Evolutionary conservation across 2,888 invertebrate genomes (phyloP).

Genomic region (Xylota segnis): DNA sequence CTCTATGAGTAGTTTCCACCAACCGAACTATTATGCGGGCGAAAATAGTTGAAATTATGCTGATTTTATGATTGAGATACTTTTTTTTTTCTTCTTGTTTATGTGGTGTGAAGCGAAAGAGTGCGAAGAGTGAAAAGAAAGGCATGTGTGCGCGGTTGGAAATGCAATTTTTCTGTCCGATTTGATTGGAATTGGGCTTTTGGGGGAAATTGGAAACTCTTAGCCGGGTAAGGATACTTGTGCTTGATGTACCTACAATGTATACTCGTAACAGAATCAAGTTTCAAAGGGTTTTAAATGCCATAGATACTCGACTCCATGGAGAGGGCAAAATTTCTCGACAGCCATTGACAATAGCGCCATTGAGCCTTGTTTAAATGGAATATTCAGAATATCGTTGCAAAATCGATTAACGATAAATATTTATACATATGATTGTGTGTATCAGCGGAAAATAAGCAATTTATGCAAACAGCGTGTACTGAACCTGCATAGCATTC

Average conservation of each 20-base stretch:
- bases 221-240: no score
- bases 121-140: background rate
- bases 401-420: constrained; percentile 8
- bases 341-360: background rate
- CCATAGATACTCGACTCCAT: no score
- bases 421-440: no score
- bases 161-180: background rate
- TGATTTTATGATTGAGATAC: constrained; percentile 64
- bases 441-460: constrained; percentile 2
- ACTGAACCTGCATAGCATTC: constrained; percentile 39
- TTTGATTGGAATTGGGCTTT: background rate
- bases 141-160: background rate
- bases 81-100: constrained; percentile 18
- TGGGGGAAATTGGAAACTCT: no score
- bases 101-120: background rate
- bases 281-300: no score
- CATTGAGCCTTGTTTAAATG: constrained; percentile 2
- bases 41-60: constrained; percentile 67
- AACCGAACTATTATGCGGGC: constrained; percentile 66
- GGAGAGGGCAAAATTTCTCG: no score
- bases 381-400: background rate
- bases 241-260: no score
- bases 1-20: background rate
- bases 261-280: no score
- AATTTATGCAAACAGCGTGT: constrained; percentile 36